Conservation (phyloP, 2,888 invertebrate species). For the Diplazon laetatorius region DNA sequence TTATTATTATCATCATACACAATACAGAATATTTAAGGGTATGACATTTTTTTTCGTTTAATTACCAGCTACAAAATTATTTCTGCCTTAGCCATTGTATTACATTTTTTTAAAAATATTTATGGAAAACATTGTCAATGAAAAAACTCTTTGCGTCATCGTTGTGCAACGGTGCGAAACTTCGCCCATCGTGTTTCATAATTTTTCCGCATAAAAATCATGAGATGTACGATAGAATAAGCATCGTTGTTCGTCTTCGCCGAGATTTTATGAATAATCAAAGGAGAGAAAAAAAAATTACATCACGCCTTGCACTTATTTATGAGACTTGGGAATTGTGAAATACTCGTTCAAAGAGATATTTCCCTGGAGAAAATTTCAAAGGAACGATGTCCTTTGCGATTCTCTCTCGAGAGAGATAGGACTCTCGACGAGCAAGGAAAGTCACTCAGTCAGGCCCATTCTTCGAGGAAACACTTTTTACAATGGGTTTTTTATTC, state of each 20-base stretch:
- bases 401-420: constrained; percentile 34
- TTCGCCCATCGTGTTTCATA: too few relatives aligned
- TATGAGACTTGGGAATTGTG: constrained; percentile 53
- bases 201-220: too few relatives aligned
- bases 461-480: background rate
- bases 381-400: constrained; percentile 38
- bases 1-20: too few relatives aligned
- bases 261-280: constrained; percentile 38
- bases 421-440: background rate
- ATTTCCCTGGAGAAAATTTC: constrained; percentile 41
- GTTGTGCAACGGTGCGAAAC: too few relatives aligned
- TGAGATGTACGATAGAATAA: background rate
- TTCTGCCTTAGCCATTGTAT: background rate
- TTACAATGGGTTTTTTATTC: background rate
- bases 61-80: background rate
- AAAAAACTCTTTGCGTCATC: too few relatives aligned
- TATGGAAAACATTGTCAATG: too few relatives aligned
- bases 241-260: constrained; percentile 28
- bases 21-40: too few relatives aligned
- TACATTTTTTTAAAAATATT: background rate
- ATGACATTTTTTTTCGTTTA: too few relatives aligned
- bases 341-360: constrained; percentile 48
- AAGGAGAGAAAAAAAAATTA: constrained; percentile 43
- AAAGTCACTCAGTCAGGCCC: constrained; percentile 9
- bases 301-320: constrained; percentile 45